Conservation (phyloP, 2,797 vertebrate genomes). For the Austrolebias charrua region DNA sequence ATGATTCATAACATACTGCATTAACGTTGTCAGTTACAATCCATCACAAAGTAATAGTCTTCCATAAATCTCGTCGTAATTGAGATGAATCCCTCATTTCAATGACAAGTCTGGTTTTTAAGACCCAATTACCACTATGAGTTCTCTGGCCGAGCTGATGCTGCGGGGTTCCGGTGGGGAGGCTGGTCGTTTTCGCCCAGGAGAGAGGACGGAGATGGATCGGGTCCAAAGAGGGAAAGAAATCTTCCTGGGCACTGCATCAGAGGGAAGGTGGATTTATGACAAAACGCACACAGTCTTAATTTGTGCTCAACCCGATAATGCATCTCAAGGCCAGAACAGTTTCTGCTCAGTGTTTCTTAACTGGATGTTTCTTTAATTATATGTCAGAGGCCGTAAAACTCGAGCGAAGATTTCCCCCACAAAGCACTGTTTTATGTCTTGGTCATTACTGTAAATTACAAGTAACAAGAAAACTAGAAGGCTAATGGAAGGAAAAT, state of each 20-base stretch:
- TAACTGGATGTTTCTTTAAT: constrained; percentile 87
- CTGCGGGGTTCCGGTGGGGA: constrained; percentile 48
- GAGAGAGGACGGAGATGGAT: constrained; percentile 69
- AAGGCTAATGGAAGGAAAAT: constrained; percentile 53
- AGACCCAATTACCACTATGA: constrained; percentile 83
- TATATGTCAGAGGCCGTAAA: constrained; percentile 87
- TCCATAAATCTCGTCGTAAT: constrained; percentile 84
- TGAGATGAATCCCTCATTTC: constrained; percentile 85
- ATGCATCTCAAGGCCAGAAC: constrained; percentile 78
- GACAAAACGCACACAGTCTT: constrained; percentile 76
- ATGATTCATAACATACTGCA: constrained; percentile 80
- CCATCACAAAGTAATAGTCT: constrained; percentile 82
- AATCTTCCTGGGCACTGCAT: constrained; percentile 54
- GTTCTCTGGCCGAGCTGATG: constrained; percentile 64
- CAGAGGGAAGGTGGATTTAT: constrained; percentile 79
- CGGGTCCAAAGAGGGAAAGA: constrained; percentile 73
- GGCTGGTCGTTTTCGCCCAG: constrained; percentile 49
- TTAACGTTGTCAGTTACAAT: constrained; percentile 82
- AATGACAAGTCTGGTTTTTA: constrained; percentile 83
- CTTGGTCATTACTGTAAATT: constrained; percentile 69
- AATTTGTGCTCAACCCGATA: constrained; percentile 78
- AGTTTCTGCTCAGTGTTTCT: constrained; percentile 79
- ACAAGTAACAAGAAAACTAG: constrained; percentile 58
- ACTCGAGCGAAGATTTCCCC: constrained; percentile 67
- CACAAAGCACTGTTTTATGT: constrained; percentile 73